A percentile compares a stretch with the other conserved stretches of the same genome.
Evolutionary conservation across 2,888 invertebrate species (phyloP).

Genomic region (Xylocampa areola): DNA sequence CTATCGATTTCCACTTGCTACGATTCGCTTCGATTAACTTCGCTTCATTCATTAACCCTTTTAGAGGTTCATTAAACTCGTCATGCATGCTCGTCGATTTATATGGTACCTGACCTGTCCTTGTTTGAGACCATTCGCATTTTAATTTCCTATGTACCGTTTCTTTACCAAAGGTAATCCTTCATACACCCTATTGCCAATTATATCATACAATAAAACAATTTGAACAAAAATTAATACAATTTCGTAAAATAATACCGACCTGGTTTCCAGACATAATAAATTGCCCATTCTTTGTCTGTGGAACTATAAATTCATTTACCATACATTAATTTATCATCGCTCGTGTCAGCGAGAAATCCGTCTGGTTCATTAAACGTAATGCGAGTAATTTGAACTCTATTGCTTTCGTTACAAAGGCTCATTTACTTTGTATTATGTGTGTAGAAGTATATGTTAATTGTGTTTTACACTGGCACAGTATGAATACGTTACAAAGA

Average conservation of each 20-base stretch:
- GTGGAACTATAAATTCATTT: conserved; percentile 54
- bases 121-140: too few relatives aligned
- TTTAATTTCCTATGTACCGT: too few relatives aligned
- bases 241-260: conserved; percentile 43
- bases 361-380: conserved; percentile 42
- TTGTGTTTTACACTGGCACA: conserved; percentile 15
- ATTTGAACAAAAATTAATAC: conserved; percentile 38
- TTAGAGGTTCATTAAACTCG: too few relatives aligned
- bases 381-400: conserved; percentile 23
- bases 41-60: too few relatives aligned
- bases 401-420: conserved; percentile 27
- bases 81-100: too few relatives aligned
- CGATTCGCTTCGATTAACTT: too few relatives aligned
- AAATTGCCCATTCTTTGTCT: conserved; percentile 56
- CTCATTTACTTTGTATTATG: conserved; percentile 29
- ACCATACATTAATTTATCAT: conserved; percentile 62
- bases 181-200: background rate
- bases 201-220: conserved; percentile 26
- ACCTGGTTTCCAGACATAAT: conserved; percentile 49
- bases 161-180: background rate
- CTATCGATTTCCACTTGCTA: too few relatives aligned
- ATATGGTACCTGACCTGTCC: too few relatives aligned
- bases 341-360: conserved; percentile 52
- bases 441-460: background rate
- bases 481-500: conserved; percentile 15